Evolutionary conservation across 2,797 vertebrate genomes (phyloP).

Genomic region (Rhynchotus rufescens): DNA sequence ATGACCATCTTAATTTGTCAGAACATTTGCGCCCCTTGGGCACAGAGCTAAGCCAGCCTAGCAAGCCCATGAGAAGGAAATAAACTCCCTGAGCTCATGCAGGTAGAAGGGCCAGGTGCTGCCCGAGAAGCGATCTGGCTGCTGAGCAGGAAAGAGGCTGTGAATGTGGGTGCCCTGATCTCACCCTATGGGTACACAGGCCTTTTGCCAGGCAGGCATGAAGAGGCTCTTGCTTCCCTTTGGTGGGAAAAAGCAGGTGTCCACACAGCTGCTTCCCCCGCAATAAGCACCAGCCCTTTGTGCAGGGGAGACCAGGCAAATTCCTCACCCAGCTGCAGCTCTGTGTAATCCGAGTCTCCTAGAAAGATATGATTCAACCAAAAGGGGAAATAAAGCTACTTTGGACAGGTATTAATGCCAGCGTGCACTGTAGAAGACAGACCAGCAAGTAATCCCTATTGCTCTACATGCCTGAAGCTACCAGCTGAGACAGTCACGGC

Average conservation of each 20-base stretch:
- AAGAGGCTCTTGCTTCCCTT: no score
- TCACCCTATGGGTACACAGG: accelerated
- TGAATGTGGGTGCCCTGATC: background rate
- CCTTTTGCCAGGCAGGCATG: background rate
- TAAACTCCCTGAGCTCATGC: background rate
- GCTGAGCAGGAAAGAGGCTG: accelerated
- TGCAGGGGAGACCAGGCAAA: background rate
- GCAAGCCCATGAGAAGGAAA: background rate
- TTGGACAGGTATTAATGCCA: background rate
- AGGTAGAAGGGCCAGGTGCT: background rate
- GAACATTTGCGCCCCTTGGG: background rate
- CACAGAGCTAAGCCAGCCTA: background rate
- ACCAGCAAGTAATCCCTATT: background rate
- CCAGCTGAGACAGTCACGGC: background rate
- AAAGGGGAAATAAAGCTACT: background rate
- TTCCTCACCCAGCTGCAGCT: background rate
- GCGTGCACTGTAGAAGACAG: background rate
- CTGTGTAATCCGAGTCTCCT: accelerated
- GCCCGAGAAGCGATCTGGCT: background rate
- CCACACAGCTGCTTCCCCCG: background rate
- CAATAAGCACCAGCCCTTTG: accelerated
- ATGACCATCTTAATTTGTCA: background rate
- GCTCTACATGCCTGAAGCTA: background rate
- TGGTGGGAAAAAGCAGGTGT: no score
- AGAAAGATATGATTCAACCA: background rate